A percentile compares a stretch with the other conserved stretches of the same genome.
Evolutionary conservation across 2,797 vertebrate genomes (phyloP).

Genomic region (Hyperoplus lanceolatus): DNA sequence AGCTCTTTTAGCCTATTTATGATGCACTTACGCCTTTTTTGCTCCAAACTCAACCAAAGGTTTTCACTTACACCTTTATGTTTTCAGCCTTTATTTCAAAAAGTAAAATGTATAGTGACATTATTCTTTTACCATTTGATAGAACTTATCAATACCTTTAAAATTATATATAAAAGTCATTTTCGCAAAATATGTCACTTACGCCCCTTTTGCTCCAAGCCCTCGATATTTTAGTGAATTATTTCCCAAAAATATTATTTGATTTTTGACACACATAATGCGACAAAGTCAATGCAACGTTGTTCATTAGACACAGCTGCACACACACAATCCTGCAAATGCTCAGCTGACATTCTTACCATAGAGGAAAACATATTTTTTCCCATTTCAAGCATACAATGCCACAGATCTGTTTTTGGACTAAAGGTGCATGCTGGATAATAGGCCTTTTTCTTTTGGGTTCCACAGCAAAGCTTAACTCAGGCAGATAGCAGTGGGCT

Average conservation of each 20-base stretch:
- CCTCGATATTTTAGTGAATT: neutral
- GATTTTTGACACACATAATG: constrained; percentile 3
- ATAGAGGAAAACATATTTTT: neutral
- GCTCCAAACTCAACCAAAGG: too few species aligned
- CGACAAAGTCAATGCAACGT: neutral
- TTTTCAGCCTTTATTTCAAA: too few species aligned
- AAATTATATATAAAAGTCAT: too few species aligned
- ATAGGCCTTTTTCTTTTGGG: constrained; percentile 41
- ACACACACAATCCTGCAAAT: neutral
- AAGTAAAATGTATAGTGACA: too few species aligned
- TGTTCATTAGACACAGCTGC: neutral
- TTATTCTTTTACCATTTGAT: too few species aligned
- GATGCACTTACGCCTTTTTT: too few species aligned
- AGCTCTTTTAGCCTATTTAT: too few species aligned
- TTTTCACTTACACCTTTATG: too few species aligned
- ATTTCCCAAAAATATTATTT: constrained; percentile 14
- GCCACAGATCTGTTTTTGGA: neutral
- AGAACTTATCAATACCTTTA: too few species aligned
- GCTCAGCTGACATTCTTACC: neutral
- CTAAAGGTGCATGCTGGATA: constrained; percentile 20
- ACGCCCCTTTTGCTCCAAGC: too few species aligned
- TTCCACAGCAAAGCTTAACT: constrained; percentile 45
- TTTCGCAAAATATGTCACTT: too few species aligned
- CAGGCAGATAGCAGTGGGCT: constrained; percentile 42
- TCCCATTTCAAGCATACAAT: neutral